These are phyloP conservation scores for Mythimna loreyi DNA, from an alignment of 2,888 invertebrate species.

Conservation along the genomic window DNA sequence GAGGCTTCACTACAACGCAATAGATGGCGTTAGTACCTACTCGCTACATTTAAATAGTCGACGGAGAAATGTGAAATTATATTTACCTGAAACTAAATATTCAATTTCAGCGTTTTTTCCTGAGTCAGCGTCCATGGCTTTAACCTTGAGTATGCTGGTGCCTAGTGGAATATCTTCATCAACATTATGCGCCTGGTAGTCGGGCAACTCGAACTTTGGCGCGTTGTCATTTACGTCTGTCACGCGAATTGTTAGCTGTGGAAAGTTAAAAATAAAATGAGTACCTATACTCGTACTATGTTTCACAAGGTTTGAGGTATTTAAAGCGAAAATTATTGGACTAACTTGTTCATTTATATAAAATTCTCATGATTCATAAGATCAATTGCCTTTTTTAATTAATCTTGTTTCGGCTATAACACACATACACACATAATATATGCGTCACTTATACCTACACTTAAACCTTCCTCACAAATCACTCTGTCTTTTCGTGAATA, in stretches of 20 bases:
- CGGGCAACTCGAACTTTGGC: conserved; percentile 98
- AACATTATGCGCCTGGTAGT: conserved; percentile 99
- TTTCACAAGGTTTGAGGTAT: neutral
- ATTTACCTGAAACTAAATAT: conserved; percentile 94
- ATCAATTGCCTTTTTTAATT: too few species aligned
- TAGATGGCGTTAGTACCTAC: conserved; percentile 67
- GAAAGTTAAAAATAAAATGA: conserved; percentile 25
- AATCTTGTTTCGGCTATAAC: too few species aligned
- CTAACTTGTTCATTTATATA: neutral
- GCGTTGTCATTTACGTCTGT: conserved; percentile 99
- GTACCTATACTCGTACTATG: neutral
- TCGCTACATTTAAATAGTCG: too few species aligned
- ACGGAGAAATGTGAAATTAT: neutral
- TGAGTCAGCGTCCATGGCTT: conserved; percentile 98
- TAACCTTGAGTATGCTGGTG: conserved; percentile 97
- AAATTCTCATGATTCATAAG: neutral
- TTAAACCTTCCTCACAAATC: too few species aligned
- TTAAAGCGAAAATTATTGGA: neutral
- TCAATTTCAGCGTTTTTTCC: conserved; percentile 98
- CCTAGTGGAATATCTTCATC: conserved; percentile 98
- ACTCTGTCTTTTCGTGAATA: too few species aligned
- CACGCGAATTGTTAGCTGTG: conserved; percentile 97
- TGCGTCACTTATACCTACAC: too few species aligned
- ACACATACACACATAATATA: too few species aligned
- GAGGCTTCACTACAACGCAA: neutral